Conservation (phyloP, 2,797 vertebrate genomes). For the Ispidina picta region DNA sequence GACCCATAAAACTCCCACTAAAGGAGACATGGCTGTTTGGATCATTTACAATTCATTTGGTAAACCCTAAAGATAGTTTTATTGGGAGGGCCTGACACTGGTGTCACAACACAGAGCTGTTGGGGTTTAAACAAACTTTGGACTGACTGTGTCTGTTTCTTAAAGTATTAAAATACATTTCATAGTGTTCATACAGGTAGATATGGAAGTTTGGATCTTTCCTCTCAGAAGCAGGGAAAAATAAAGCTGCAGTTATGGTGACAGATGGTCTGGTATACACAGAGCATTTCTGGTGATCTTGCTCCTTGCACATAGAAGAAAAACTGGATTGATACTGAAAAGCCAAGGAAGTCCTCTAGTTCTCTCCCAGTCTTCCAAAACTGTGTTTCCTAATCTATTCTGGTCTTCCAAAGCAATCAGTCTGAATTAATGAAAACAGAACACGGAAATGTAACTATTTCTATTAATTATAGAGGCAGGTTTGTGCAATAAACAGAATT, state of each 20-base stretch:
- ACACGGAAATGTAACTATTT: constrained; percentile 20
- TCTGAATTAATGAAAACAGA: constrained; percentile 47
- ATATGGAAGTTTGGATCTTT: not conserved
- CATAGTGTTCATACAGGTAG: not conserved
- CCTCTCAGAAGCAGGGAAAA: not conserved
- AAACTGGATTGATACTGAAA: not conserved
- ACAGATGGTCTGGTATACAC: not conserved
- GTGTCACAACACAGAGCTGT: not conserved
- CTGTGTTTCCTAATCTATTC: not conserved
- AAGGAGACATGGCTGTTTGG: not conserved
- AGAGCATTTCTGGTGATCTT: not conserved
- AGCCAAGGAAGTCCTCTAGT: not conserved
- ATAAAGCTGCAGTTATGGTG: not conserved
- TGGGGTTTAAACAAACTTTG: not conserved
- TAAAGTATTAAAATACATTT: not conserved
- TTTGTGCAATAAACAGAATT: constrained; percentile 61
- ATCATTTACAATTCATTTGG: not conserved
- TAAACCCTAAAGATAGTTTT: not conserved
- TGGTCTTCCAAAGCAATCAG: not conserved
- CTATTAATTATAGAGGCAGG: constrained; percentile 54
- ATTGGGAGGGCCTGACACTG: fast-evolving
- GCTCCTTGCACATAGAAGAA: not conserved
- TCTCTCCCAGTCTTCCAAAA: constrained; percentile 5
- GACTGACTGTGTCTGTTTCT: not conserved
- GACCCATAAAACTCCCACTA: not conserved